Conservation (phyloP, 2,888 invertebrate genomes). For the Lasioglossum figueresi region DNA sequence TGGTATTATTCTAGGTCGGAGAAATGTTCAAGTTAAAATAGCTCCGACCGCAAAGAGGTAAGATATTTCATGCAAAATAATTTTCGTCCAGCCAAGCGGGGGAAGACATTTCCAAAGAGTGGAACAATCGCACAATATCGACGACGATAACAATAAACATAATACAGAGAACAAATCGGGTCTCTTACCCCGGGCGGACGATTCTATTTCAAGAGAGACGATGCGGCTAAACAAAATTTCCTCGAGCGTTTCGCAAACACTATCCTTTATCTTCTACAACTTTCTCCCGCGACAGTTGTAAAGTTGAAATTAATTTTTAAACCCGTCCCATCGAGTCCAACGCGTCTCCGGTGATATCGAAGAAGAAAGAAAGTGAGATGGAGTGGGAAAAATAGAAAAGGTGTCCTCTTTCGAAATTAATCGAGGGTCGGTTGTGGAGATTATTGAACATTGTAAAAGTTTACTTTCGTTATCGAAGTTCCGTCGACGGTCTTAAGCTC, state of each 20-base stretch:
- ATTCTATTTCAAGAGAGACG: slow-evolving; percentile 8
- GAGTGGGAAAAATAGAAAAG: neutral
- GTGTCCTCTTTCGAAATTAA: slow-evolving; percentile 34
- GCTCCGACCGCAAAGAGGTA: too few relatives aligned
- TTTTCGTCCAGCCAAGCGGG: neutral
- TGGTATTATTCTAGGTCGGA: too few relatives aligned
- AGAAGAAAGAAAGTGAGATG: too few relatives aligned
- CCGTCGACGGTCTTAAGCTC: slow-evolving; percentile 11
- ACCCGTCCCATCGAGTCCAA: neutral
- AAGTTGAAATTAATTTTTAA: slow-evolving; percentile 53
- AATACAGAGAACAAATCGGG: neutral
- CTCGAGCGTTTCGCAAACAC: slow-evolving; percentile 12
- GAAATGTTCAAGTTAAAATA: too few relatives aligned
- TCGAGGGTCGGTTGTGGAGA: slow-evolving; percentile 26
- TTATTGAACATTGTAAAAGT: slow-evolving; percentile 45
- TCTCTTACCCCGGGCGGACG: neutral
- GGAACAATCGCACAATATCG: neutral
- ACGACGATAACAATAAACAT: neutral
- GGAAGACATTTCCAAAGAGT: neutral
- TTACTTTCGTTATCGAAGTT: slow-evolving; percentile 53
- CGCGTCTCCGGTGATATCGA: slow-evolving; percentile 7
- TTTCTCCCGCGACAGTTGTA: neutral
- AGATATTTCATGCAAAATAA: too few relatives aligned
- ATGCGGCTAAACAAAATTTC: slow-evolving; percentile 10
- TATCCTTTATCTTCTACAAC: neutral